Evolutionary conservation across 2,888 invertebrate genomes (phyloP).

Genomic region (Apamea epomidion): DNA sequence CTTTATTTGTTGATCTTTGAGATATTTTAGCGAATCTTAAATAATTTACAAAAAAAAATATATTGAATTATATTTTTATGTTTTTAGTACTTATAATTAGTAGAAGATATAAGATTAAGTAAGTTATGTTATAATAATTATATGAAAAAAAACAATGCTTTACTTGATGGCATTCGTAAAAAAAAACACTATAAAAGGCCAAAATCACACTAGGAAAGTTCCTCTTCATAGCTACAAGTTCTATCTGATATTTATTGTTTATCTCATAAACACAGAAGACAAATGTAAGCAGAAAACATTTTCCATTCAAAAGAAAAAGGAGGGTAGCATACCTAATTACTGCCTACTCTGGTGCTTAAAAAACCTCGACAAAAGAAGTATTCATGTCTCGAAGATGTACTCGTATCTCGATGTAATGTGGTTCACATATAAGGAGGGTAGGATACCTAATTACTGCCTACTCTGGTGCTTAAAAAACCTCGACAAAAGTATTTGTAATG

Average conservation of each 20-base stretch:
- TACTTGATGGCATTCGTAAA: conserved; percentile 50
- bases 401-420: not conserved
- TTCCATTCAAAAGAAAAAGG: not conserved
- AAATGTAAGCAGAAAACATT: conserved; percentile 29
- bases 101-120: conserved; percentile 46
- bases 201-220: conserved; percentile 64
- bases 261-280: conserved; percentile 26
- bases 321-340: not conserved
- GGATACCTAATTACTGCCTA: not conserved
- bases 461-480: not conserved
- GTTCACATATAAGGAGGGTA: not conserved
- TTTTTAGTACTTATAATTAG: conserved; percentile 46
- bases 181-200: conserved; percentile 40
- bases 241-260: conserved; percentile 60
- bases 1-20: conserved; percentile 70
- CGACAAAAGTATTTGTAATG: too few species aligned
- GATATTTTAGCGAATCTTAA: conserved; percentile 72
- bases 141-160: conserved; percentile 42
- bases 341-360: not conserved
- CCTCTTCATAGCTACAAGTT: conserved; percentile 61
- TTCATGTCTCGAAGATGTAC: not conserved
- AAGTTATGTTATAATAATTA: conserved; percentile 46
- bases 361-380: not conserved
- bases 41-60: conserved; percentile 48
- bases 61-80: conserved; percentile 41